phyloP scores from a whole-genome alignment of 2,797 vertebrate genomes.

The Smutsia temminckii region DNA sequence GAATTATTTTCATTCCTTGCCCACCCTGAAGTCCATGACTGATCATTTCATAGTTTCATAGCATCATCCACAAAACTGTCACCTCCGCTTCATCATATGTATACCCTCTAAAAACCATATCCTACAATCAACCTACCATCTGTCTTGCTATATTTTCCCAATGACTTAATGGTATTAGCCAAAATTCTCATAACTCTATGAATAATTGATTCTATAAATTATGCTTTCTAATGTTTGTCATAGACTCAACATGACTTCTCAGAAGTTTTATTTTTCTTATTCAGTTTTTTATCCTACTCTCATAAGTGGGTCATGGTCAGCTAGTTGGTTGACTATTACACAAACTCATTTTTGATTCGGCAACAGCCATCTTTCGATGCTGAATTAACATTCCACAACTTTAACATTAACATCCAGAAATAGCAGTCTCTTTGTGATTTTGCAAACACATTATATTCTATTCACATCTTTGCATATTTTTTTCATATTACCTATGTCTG shows the following conservation, averaged over 20 bases:
- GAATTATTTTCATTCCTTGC: not conserved
- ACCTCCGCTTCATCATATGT: not conserved
- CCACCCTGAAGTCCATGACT: not conserved
- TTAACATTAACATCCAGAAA: not conserved
- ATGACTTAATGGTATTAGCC: not conserved
- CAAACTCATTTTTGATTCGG: not conserved
- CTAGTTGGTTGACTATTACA: not conserved
- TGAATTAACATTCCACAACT: not conserved
- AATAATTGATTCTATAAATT: not conserved
- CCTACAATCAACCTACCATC: not conserved
- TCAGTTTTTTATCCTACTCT: not conserved
- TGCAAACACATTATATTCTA: not conserved
- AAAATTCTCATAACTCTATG: not conserved
- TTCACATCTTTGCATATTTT: constrained; percentile 10
- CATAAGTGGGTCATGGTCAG: not conserved
- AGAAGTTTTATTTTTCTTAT: not conserved
- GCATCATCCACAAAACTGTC: not conserved
- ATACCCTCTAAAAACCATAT: not conserved
- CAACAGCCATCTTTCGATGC: not conserved
- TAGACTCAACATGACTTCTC: not conserved
- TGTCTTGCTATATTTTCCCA: not conserved
- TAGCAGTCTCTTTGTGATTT: not conserved
- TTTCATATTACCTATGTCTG: not conserved
- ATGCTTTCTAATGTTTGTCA: not conserved
- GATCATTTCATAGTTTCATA: not conserved